Conservation (phyloP, 2,113 vertebrate genomes). For the Entelurus aequoreus region DNA sequence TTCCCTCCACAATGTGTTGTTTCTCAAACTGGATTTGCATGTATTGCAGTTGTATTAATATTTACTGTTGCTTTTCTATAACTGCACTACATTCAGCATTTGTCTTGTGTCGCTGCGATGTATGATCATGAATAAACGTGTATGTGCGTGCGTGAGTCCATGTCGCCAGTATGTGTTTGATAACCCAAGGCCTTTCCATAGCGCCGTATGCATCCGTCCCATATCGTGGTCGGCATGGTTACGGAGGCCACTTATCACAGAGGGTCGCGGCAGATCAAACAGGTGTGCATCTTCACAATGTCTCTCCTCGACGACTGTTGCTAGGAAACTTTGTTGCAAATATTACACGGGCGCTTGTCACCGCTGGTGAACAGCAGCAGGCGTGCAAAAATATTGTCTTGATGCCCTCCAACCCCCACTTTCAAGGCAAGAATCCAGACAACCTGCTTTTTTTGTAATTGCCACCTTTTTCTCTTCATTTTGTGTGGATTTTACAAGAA, state of each 20-base stretch:
- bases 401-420: constrained; percentile 16
- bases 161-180: constrained; percentile 20
- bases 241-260: constrained; percentile 65
- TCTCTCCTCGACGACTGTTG: constrained; percentile 58
- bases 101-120: constrained; percentile 3
- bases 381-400: constrained; percentile 38
- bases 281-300: constrained; percentile 65
- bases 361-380: constrained; percentile 41
- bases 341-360: constrained; percentile 49
- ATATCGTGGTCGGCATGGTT: constrained; percentile 55
- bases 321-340: constrained; percentile 62
- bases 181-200: constrained; percentile 62
- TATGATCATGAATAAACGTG: background rate
- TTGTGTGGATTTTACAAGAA: background rate
- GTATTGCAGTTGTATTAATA: background rate
- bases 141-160: constrained; percentile 16
- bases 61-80: no score
- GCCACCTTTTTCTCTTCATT: background rate
- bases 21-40: background rate
- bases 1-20: constrained; percentile 11
- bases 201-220: constrained; percentile 57
- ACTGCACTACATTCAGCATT: background rate
- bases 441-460: background rate
- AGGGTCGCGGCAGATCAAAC: constrained; percentile 68
- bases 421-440: background rate